These are phyloP conservation scores for Cataglyphis hispanica DNA, from an alignment of 1,140 invertebrate species.

Conservation along the genomic window DNA sequence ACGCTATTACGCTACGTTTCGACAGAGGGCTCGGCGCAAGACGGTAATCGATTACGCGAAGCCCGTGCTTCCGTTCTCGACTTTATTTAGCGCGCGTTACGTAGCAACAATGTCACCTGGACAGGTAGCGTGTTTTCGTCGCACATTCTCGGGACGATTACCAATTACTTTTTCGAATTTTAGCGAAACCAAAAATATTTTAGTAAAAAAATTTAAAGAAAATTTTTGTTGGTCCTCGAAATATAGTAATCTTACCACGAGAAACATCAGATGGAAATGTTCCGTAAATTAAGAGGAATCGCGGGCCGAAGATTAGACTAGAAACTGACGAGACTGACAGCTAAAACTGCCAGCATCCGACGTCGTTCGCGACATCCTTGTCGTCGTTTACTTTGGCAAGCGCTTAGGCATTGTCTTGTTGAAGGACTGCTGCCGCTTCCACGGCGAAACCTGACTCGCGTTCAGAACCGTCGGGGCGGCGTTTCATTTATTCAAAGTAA, in stretches of 20 bases:
- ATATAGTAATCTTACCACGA: background rate
- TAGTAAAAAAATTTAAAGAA: background rate
- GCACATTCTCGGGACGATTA: background rate
- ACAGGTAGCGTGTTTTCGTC: background rate
- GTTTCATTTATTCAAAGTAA: slow-evolving; percentile 81
- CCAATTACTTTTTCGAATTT: background rate
- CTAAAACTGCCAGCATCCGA: slow-evolving; percentile 39
- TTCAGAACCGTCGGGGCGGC: slow-evolving; percentile 72
- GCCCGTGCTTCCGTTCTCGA: slow-evolving; percentile 1
- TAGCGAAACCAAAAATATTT: background rate
- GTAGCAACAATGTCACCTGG: slow-evolving; percentile 24
- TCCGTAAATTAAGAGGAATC: slow-evolving; percentile 41
- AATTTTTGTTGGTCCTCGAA: background rate
- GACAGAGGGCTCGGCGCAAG: slow-evolving; percentile 52
- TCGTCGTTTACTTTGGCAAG: slow-evolving; percentile 74
- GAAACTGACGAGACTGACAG: slow-evolving; percentile 66
- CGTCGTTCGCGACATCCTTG: slow-evolving; percentile 22
- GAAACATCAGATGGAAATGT: slow-evolving; percentile 12
- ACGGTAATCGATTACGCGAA: slow-evolving; percentile 70
- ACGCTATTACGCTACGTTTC: slow-evolving; percentile 73
- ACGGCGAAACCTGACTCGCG: slow-evolving; percentile 77
- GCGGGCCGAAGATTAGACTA: slow-evolving; percentile 39
- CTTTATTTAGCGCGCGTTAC: slow-evolving; percentile 52
- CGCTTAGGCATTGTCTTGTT: slow-evolving; percentile 77
- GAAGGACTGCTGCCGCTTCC: slow-evolving; percentile 75